Percentiles rank a stretch among this genome's conserved stretches.
These are phyloP conservation scores for Bellardia bayeri DNA, from an alignment of 2,888 invertebrate genomes.

Conservation along the genomic window DNA sequence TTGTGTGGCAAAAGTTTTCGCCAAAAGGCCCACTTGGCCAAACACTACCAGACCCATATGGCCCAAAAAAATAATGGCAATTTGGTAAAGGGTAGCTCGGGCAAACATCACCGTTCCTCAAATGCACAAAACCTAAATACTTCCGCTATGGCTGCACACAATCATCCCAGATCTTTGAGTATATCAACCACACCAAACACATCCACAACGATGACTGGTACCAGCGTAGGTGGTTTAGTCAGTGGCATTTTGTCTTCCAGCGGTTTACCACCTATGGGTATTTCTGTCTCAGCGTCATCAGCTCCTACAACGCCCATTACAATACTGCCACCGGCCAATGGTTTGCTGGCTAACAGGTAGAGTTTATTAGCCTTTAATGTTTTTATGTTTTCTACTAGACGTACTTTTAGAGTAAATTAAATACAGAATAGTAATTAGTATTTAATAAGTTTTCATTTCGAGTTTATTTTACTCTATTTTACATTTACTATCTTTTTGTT, in stretches of 20 bases:
- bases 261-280: slow-evolving; percentile 54
- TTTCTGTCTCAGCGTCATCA: slow-evolving; percentile 76
- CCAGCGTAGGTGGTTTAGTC: slow-evolving; percentile 65
- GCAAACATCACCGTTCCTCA: slow-evolving; percentile 78
- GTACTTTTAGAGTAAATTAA: not conserved
- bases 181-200: slow-evolving; percentile 74
- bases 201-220: slow-evolving; percentile 72
- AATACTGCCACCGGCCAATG: slow-evolving; percentile 82
- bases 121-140: slow-evolving; percentile 84
- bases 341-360: slow-evolving; percentile 83
- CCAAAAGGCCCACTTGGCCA: slow-evolving; percentile 95
- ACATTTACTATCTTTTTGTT: slow-evolving; percentile 69
- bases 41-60: slow-evolving; percentile 96
- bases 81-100: slow-evolving; percentile 84
- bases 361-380: slow-evolving; percentile 62
- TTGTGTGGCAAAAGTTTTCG: slow-evolving; percentile 97
- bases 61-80: slow-evolving; percentile 91
- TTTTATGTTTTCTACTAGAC: not conserved
- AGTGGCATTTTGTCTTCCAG: slow-evolving; percentile 63
- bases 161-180: slow-evolving; percentile 78
- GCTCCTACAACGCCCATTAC: slow-evolving; percentile 76
- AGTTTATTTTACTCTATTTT: slow-evolving; percentile 53
- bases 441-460: slow-evolving; percentile 52
- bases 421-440: slow-evolving; percentile 1
- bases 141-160: slow-evolving; percentile 76